phyloP scores from a whole-genome alignment of 1,140 invertebrate genomes.

The Arctopsyche grandis region DNA sequence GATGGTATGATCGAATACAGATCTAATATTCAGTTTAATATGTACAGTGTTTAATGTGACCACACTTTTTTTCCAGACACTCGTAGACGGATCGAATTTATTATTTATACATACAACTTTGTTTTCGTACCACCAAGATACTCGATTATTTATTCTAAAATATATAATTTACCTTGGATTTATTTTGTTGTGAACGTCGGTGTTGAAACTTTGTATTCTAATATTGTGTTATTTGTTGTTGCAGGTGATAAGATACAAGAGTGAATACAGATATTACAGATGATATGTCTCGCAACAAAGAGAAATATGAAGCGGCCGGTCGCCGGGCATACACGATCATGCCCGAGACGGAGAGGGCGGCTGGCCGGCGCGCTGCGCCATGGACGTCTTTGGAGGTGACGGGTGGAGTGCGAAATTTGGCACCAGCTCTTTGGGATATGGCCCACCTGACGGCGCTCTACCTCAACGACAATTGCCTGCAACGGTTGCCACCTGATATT shows the following conservation, averaged over 20 bases:
- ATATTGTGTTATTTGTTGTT: background rate
- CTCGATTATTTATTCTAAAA: no score
- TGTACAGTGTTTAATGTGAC: no score
- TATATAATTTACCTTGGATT: no score
- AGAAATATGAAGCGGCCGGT: conserved; percentile 78
- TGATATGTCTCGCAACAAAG: conserved; percentile 74
- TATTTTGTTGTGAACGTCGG: no score
- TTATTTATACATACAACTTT: no score
- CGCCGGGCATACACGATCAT: conserved; percentile 90
- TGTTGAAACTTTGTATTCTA: no score
- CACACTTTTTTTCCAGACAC: no score
- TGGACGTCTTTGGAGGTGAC: conserved; percentile 84
- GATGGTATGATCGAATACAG: no score
- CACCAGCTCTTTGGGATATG: conserved; percentile 89
- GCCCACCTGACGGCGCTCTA: conserved; percentile 92
- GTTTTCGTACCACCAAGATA: no score
- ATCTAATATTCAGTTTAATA: no score
- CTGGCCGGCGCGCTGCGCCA: conserved; percentile 91
- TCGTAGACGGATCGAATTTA: no score
- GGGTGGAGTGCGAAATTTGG: conserved; percentile 93
- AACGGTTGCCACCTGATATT: conserved; percentile 89
- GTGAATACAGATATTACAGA: conserved; percentile 48
- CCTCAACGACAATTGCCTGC: conserved; percentile 93
- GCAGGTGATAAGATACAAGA: background rate
- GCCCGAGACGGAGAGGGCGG: conserved; percentile 89